These are phyloP conservation scores for Gorsachius goisagi DNA, from an alignment of 2,113 vertebrate genomes.

Conservation along the genomic window DNA sequence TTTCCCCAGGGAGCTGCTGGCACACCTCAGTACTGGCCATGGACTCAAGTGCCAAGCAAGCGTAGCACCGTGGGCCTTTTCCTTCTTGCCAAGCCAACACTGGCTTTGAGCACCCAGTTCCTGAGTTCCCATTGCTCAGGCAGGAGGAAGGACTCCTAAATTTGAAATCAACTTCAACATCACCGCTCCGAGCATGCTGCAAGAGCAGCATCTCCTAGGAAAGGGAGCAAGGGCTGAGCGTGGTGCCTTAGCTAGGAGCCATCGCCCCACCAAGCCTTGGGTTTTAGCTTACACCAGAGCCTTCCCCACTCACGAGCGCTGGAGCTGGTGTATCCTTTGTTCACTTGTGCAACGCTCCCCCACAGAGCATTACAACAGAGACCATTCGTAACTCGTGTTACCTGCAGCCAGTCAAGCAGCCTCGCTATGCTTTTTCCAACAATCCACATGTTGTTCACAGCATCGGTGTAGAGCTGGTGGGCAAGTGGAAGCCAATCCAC, in stretches of 20 bases:
- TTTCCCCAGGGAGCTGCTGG: not conserved
- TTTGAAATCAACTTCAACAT: rapidly evolving
- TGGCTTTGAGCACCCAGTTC: rapidly evolving
- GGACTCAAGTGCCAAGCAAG: not conserved
- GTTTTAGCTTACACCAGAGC: not conserved
- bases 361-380: not conserved
- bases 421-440: slow-evolving; percentile 82
- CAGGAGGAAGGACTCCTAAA: not conserved
- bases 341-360: not conserved
- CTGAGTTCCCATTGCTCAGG: rapidly evolving
- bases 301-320: rapidly evolving
- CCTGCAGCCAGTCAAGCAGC: slow-evolving; percentile 92
- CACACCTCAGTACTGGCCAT: not conserved
- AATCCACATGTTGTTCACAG: slow-evolving; percentile 81
- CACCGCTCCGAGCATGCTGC: rapidly evolving
- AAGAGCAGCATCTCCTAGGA: not conserved
- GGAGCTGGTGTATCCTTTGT: rapidly evolving
- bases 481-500: slow-evolving; percentile 90
- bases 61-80: not conserved
- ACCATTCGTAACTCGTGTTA: not conserved
- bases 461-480: slow-evolving; percentile 87
- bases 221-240: rapidly evolving
- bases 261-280: not conserved
- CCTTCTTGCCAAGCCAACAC: not conserved
- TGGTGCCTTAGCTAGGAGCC: not conserved